Conservation (phyloP, 1,140 invertebrate genomes). For the Globodera rostochiensis region DNA sequence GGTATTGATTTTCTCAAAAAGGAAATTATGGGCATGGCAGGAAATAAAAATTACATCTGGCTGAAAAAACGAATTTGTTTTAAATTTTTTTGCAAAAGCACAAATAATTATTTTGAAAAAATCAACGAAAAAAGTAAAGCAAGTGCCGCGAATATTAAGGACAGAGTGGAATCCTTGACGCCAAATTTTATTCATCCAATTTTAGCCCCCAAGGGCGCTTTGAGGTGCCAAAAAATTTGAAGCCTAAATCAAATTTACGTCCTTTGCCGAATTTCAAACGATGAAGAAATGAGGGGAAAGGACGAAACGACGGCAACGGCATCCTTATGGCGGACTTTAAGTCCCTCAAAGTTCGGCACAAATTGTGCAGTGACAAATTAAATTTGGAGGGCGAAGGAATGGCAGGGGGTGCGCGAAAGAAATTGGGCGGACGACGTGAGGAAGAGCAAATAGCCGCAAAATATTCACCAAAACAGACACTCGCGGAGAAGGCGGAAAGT, state of each 20-base stretch:
- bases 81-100: too few relatives aligned
- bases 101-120: too few relatives aligned
- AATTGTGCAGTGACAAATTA: conserved; percentile 3
- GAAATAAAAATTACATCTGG: too few relatives aligned
- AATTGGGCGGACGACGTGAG: background rate
- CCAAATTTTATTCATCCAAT: background rate
- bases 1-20: too few relatives aligned
- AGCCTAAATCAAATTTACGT: conserved; percentile 8
- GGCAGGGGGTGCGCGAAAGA: background rate
- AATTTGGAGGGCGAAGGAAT: background rate
- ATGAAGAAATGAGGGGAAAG: background rate
- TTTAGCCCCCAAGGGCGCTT: background rate
- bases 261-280: background rate
- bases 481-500: background rate
- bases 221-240: conserved; percentile 10
- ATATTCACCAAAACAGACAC: background rate
- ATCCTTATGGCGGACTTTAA: background rate
- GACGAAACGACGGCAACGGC: background rate
- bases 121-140: background rate
- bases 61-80: too few relatives aligned
- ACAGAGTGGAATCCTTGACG: background rate
- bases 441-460: background rate
- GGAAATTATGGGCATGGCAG: too few relatives aligned
- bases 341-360: background rate
- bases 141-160: background rate